phyloP scores from a whole-genome alignment of 2,113 vertebrate genomes.

The Marmota monax region DNA sequence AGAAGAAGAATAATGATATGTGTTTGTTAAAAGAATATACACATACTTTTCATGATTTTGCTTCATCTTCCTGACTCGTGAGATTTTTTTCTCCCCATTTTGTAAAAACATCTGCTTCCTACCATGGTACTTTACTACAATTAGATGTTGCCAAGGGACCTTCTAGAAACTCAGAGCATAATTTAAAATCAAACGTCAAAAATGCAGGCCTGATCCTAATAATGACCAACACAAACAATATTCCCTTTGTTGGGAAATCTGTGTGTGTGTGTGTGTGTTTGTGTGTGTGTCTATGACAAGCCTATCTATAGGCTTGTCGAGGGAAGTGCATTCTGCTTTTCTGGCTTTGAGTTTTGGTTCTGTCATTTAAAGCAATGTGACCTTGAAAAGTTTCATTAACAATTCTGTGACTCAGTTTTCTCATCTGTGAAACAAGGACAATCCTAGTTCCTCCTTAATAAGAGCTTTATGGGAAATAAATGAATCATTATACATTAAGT shows the following conservation, averaged over 20 bases:
- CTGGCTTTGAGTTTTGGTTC: not conserved
- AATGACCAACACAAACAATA: not conserved
- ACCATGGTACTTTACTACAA: not conserved
- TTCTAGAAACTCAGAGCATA: not conserved
- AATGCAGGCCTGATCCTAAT: not conserved
- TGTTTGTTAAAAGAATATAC: not conserved
- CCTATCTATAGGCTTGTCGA: too few relatives aligned
- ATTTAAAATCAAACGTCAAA: conserved; percentile 1
- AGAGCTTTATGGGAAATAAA: not conserved
- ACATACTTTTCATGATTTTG: not conserved
- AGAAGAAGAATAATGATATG: not conserved
- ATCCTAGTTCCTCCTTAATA: not conserved
- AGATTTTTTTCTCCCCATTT: not conserved
- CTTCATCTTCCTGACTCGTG: not conserved
- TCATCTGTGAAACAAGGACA: not conserved
- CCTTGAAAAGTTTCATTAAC: not conserved
- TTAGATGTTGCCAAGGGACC: not conserved
- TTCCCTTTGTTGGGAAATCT: not conserved
- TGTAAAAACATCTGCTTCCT: not conserved
- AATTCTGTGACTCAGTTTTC: not conserved
- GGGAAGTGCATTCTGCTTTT: not conserved
- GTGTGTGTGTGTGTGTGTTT: too few relatives aligned
- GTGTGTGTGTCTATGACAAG: too few relatives aligned
- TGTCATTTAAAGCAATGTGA: not conserved
- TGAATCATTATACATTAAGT: not conserved